phyloP scores from a whole-genome alignment of 2,797 vertebrate genomes.

The Chaunax sp. region DNA sequence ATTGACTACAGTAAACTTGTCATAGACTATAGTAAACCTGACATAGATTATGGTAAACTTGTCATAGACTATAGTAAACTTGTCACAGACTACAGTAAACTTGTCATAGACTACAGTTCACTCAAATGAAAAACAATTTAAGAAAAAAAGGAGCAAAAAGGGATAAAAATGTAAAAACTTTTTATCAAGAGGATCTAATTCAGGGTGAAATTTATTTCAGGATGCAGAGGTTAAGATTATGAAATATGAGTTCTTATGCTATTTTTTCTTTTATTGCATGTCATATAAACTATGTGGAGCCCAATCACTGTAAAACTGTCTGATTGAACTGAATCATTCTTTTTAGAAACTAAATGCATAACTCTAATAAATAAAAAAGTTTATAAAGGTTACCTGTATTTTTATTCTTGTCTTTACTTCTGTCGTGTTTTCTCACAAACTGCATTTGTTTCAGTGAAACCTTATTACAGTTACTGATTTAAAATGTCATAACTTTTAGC shows the following conservation, averaged over 20 bases:
- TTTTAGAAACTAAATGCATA: constrained; percentile 78
- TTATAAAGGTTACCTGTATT: constrained; percentile 63
- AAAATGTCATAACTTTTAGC: too few relatives aligned
- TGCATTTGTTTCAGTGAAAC: too few relatives aligned
- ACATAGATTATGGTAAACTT: background rate
- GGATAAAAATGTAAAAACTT: background rate
- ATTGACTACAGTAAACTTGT: too few relatives aligned
- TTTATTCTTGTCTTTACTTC: background rate
- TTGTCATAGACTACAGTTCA: too few relatives aligned
- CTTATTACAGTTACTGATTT: too few relatives aligned
- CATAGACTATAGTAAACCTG: too few relatives aligned
- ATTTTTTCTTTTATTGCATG: constrained; percentile 78
- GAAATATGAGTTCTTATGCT: constrained; percentile 68
- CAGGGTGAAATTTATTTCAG: constrained; percentile 71
- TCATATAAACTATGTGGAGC: constrained; percentile 78
- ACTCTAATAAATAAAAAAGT: constrained; percentile 66
- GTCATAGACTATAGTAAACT: too few relatives aligned
- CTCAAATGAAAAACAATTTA: constrained; percentile 25
- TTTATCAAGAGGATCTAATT: constrained; percentile 48
- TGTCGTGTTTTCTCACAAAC: background rate
- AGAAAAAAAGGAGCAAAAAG: background rate
- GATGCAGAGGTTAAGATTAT: constrained; percentile 74
- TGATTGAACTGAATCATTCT: constrained; percentile 68
- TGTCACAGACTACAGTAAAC: too few relatives aligned
- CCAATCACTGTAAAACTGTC: constrained; percentile 82